phyloP scores from a whole-genome alignment of 2,113 vertebrate genomes.

The Bolborhynchus lineola region DNA sequence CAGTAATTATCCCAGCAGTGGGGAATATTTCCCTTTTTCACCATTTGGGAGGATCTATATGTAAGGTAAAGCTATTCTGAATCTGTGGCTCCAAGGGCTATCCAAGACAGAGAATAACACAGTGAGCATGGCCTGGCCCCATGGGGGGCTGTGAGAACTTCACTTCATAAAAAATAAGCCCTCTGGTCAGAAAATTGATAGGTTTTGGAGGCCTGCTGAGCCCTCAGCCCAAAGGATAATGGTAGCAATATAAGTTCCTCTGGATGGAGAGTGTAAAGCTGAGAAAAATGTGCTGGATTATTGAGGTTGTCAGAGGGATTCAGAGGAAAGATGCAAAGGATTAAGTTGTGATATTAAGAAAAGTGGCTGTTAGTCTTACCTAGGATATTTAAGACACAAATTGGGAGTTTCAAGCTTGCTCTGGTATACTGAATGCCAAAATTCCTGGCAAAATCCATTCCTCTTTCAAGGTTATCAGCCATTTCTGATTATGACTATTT shows the following conservation, averaged over 20 bases:
- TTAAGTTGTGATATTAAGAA: conserved; percentile 43
- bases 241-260: conserved; percentile 50
- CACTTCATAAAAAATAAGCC: conserved; percentile 64
- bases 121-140: not conserved
- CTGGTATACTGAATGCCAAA: not conserved
- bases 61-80: not conserved
- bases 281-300: conserved; percentile 60
- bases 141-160: conserved; percentile 50
- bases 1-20: conserved; percentile 8
- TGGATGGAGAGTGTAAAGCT: conserved; percentile 36
- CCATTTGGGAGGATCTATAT: not conserved
- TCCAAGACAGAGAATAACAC: not conserved
- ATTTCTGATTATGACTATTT: not conserved
- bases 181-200: conserved; percentile 56
- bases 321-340: conserved; percentile 56
- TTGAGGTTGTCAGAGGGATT: conserved; percentile 46
- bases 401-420: not conserved
- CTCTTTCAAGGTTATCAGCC: conserved; percentile 10
- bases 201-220: conserved; percentile 52
- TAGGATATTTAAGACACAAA: conserved; percentile 42
- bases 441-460: not conserved
- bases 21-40: conserved; percentile 3
- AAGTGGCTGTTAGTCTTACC: conserved; percentile 11
- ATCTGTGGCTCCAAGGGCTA: not conserved
- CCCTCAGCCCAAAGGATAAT: conserved; percentile 50